Conservation (phyloP, 2,888 invertebrate genomes). For the Hypsopygia costalis region DNA sequence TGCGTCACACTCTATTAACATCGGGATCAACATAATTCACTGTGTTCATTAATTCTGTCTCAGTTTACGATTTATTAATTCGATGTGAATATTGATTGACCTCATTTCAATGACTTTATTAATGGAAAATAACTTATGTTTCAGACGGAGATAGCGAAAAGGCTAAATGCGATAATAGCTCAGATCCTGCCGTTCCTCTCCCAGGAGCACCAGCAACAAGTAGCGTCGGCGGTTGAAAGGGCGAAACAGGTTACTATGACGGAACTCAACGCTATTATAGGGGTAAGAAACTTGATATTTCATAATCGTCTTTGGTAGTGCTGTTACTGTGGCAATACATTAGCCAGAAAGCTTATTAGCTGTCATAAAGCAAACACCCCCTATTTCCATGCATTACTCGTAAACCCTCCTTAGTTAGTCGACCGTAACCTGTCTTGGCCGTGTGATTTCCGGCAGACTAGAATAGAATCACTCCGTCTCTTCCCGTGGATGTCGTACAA, state of each 20-base stretch:
- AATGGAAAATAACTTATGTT: constrained; percentile 48
- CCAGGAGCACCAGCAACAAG: constrained; percentile 95
- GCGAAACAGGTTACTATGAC: constrained; percentile 98
- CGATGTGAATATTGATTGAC: constrained; percentile 15
- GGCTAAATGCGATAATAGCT: constrained; percentile 95
- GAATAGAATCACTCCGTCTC: no score
- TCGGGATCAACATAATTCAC: constrained; percentile 29
- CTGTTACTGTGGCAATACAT: no score
- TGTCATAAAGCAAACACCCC: no score
- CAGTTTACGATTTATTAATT: constrained; percentile 21
- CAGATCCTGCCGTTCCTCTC: constrained; percentile 96
- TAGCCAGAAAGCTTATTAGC: no score
- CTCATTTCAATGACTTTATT: constrained; percentile 19
- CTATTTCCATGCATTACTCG: no score
- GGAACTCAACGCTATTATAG: constrained; percentile 95
- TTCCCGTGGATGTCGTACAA: no score
- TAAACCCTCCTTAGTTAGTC: no score
- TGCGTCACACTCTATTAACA: constrained; percentile 30
- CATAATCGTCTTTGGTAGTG: no score
- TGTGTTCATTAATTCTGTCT: constrained; percentile 22
- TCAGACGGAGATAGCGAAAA: constrained; percentile 97
- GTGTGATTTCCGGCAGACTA: no score
- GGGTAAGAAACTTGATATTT: constrained; percentile 83
- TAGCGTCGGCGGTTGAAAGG: constrained; percentile 94
- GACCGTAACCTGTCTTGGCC: no score